Evolutionary conservation across 2,888 invertebrate species (phyloP), one percentile per base, ranked within the genome.

Genomic region (Trichacis sp.): DNA sequence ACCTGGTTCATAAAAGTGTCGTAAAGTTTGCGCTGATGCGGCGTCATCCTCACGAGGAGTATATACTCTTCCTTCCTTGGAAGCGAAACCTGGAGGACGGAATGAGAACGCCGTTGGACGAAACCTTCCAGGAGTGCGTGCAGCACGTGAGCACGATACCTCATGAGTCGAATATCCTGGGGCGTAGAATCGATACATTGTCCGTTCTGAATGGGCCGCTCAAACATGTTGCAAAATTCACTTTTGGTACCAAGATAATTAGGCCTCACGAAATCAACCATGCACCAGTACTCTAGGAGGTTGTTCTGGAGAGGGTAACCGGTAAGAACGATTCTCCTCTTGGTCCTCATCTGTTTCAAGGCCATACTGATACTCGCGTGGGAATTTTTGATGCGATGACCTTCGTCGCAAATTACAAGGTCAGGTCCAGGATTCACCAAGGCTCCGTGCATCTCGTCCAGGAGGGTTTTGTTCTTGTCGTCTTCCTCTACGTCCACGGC

Each of bases 261-360:
- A 0, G 99, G 99, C 17, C 98, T 89, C 0, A 98, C 98, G 85
- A 98, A 99, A 83, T 99, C 98, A 0, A 98, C 97, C 98, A 98
- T 98, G 81, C 98, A 98, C 97, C 97, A 97, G 83, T 97, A 97
- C 81, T 96, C 97, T 56, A 96, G 86, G 14, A 99, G 87, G 84
- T 99, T 99, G 84, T 99, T 99, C 85, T 99, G 99, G 9, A 99
- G 87, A 0, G 99, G 99, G 86, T 98, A 98, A 1, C 99, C 99
- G 1, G 99, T 99, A 20, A 99, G 87, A 0, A 99, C 98, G 12
- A 99, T 92, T 67, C 98, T 88, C 12, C 98, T 89, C 79, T 96
- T 95, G 0, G 98, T 98, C 73, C 93, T 88, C 86, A 99, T 97
- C 80, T 95, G 94, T 81, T 98, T 98, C 38, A 99, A 87, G 0